Percentiles rank a stretch among this genome's conserved stretches.
These are phyloP conservation scores for Coendou prehensilis DNA, from an alignment of 2,797 vertebrate genomes.

Conservation along the genomic window DNA sequence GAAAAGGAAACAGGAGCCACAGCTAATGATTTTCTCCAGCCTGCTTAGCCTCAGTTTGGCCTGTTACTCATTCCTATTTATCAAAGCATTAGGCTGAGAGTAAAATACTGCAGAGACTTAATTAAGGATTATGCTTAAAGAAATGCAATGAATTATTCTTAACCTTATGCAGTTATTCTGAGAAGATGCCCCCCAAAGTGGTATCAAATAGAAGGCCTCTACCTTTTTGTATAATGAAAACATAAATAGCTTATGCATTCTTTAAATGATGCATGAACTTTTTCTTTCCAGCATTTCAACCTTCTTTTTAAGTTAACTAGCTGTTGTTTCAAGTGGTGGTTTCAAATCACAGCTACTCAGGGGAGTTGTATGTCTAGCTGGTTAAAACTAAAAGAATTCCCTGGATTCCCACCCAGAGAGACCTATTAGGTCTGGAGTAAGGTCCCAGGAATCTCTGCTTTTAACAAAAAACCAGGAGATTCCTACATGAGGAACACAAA, in stretches of 20 bases:
- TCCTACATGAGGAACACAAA: not conserved
- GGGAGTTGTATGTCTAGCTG: not conserved
- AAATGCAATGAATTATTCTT: constrained; percentile 63
- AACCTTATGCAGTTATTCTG: constrained; percentile 1
- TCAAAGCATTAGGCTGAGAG: constrained; percentile 59
- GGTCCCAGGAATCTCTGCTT: not conserved
- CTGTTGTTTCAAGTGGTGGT: constrained; percentile 27
- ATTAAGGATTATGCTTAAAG: constrained; percentile 64
- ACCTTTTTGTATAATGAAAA: constrained; percentile 48
- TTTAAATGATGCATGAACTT: not conserved
- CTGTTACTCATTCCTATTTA: constrained; percentile 72
- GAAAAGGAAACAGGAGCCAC: not conserved
- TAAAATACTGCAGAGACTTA: constrained; percentile 71
- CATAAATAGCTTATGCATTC: not conserved
- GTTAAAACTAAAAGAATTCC: constrained; percentile 24
- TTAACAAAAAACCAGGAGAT: constrained; percentile 17
- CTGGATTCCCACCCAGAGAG: not conserved
- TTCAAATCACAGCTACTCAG: not conserved
- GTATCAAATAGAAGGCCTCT: not conserved
- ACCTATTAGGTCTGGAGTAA: not conserved
- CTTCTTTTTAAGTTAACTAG: not conserved
- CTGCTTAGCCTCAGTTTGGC: constrained; percentile 38
- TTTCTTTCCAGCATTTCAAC: not conserved
- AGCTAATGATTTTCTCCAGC: constrained; percentile 43
- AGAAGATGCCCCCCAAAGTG: not conserved